phyloP scores from a whole-genome alignment of 2,113 vertebrate species.

The Phyllopteryx taeniolatus region DNA sequence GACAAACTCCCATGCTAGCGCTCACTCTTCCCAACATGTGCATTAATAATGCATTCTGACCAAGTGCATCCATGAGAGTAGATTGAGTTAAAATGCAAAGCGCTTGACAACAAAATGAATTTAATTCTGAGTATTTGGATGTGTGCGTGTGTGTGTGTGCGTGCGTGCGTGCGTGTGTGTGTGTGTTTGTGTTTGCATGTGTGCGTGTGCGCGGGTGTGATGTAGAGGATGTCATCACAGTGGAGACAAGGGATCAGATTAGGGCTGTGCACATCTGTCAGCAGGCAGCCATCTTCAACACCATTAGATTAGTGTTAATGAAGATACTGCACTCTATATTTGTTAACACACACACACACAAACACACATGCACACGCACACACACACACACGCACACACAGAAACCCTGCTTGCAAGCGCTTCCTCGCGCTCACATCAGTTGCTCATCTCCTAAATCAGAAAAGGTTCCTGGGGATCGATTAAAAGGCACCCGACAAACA shows the following conservation, averaged over 20 bases:
- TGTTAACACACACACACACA: slow-evolving; percentile 27
- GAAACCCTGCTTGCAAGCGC: slow-evolving; percentile 30
- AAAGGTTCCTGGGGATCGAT: slow-evolving; percentile 49
- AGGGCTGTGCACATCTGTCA: slow-evolving; percentile 70
- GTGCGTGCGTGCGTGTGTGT: slow-evolving; percentile 42
- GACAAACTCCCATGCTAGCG: slow-evolving; percentile 43
- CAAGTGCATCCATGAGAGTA: slow-evolving; percentile 45
- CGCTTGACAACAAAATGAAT: slow-evolving; percentile 63
- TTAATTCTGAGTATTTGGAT: slow-evolving; percentile 40
- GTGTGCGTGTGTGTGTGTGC: slow-evolving; percentile 20
- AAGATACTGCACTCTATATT: slow-evolving; percentile 59
- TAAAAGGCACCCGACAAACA: slow-evolving; percentile 53
- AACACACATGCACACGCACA: slow-evolving; percentile 9
- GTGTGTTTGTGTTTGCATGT: slow-evolving; percentile 15
- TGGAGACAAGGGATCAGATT: slow-evolving; percentile 71
- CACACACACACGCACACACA: background rate
- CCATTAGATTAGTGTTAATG: slow-evolving; percentile 71
- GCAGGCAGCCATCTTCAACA: slow-evolving; percentile 58
- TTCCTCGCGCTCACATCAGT: slow-evolving; percentile 46
- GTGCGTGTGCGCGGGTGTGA: slow-evolving; percentile 39
- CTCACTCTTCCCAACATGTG: slow-evolving; percentile 32
- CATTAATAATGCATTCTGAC: slow-evolving; percentile 65
- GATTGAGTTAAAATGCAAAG: slow-evolving; percentile 71
- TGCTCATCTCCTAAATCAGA: slow-evolving; percentile 55
- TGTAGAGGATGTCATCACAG: slow-evolving; percentile 62